These are phyloP conservation scores for Propsilocerus akamusi DNA, from an alignment of 1,140 invertebrate species.

Conservation along the genomic window DNA sequence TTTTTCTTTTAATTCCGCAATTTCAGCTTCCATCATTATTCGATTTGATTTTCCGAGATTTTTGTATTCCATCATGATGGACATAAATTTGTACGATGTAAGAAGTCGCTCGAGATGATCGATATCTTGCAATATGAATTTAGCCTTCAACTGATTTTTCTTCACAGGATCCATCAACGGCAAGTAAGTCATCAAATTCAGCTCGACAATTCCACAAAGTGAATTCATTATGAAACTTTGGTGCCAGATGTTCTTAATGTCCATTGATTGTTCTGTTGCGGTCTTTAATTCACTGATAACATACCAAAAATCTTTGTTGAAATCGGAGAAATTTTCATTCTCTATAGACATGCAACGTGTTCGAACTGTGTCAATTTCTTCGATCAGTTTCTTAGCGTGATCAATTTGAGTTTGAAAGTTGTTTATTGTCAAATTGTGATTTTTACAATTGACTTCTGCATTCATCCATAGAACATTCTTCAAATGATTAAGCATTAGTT, in stretches of 20 bases:
- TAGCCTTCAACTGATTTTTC: constrained; percentile 44
- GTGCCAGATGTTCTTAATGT: not conserved
- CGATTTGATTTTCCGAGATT: constrained; percentile 16
- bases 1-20: constrained; percentile 19
- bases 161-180: constrained; percentile 52
- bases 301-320: not conserved
- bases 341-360: not conserved
- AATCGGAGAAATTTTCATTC: not conserved
- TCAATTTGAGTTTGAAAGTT: not conserved
- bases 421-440: not conserved
- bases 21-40: constrained; percentile 15
- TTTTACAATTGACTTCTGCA: not conserved
- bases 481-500: not conserved
- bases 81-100: constrained; percentile 17
- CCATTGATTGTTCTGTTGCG: not conserved
- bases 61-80: constrained; percentile 17
- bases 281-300: not conserved
- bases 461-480: not conserved
- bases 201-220: constrained; percentile 20
- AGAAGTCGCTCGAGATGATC: constrained; percentile 12
- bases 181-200: constrained; percentile 27
- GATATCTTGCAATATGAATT: constrained; percentile 44
- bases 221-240: constrained; percentile 9
- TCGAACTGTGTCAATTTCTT: not conserved
- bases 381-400: not conserved